Evolutionary conservation across 30 jellyfish, hydroid and myxozoan species (phyloP), one percentile per base, ranked within the genome.

Genomic region (Hydra vulgaris): DNA sequence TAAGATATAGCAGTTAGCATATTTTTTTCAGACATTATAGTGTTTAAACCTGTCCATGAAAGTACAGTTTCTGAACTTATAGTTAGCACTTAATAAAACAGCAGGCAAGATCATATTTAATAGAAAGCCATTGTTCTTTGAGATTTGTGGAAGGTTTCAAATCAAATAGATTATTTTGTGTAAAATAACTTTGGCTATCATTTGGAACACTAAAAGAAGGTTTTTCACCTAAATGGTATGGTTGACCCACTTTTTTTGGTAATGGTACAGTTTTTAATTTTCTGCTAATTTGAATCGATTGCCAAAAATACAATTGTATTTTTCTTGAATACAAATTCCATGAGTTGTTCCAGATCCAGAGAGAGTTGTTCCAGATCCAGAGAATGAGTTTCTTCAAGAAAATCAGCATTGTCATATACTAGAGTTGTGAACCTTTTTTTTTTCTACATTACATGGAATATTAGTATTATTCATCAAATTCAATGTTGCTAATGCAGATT

Each of bases 301-400:
- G n/a, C n/a, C 71, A 56, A 56, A n/a, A 15, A 15, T 56, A n/a
- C 71, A 15, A 56, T n/a, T 56, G 71, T 56, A 56, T 56, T 56
- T 56, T 56, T 56, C 71, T 56, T 56, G 71, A 56, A 56, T 56
- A 56, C 17, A 55, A 15, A 77, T 84, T 17, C 83, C 92, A 77
- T 84, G 76, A 68, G 92, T 84, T 15, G 92, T 77, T 70, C 88
- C 88, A 24, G 76, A 53, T 77, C 82, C 92, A 82, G 71, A 25
- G 72, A 71, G 74, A 0, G 81, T n/a, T n/a, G n/a, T n/a, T n/a
- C n/a, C n/a, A n/a, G n/a, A n/a, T n/a, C n/a, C n/a, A n/a, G n/a
- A n/a, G n/a, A n/a, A n/a, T n/a, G n/a, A n/a, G n/a, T n/a, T n/a
- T n/a, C n/a, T n/a, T n/a, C n/a, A n/a, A n/a, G 75, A 23, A 68